These are phyloP conservation scores for Andricus grossulariae DNA, from an alignment of 1,140 invertebrate genomes.

Conservation along the genomic window DNA sequence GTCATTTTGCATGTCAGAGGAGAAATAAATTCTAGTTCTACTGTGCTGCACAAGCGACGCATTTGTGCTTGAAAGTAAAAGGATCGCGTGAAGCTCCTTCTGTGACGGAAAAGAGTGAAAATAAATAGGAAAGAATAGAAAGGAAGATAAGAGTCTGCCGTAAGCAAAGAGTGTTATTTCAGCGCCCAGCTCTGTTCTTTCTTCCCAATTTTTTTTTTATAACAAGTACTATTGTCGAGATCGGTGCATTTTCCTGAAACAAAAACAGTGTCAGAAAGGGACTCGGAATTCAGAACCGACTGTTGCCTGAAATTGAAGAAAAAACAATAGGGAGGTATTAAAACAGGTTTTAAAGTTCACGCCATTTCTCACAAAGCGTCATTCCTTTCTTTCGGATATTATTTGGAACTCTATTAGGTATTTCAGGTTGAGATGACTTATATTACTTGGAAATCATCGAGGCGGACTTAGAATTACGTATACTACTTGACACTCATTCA, in stretches of 20 bases:
- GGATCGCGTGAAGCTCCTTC: slow-evolving; percentile 1
- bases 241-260: slow-evolving; percentile 3
- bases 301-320: not conserved
- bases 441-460: no score
- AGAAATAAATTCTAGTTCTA: slow-evolving; percentile 61
- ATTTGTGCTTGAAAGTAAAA: slow-evolving; percentile 18
- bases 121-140: not conserved
- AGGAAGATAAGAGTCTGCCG: not conserved
- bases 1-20: slow-evolving; percentile 47
- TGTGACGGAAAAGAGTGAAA: slow-evolving; percentile 5
- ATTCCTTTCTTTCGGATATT: no score
- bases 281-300: not conserved
- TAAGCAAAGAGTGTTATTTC: slow-evolving; percentile 26
- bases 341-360: no score
- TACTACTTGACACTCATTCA: no score
- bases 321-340: not conserved
- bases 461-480: no score
- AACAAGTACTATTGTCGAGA: not conserved
- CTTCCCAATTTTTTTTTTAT: not conserved
- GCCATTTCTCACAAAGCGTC: no score
- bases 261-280: not conserved
- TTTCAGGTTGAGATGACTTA: no score
- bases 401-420: no score
- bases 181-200: not conserved
- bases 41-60: slow-evolving; percentile 33